Evolutionary conservation across 2,888 invertebrate genomes (phyloP).

Genomic region (Tachystola acroxantha): DNA sequence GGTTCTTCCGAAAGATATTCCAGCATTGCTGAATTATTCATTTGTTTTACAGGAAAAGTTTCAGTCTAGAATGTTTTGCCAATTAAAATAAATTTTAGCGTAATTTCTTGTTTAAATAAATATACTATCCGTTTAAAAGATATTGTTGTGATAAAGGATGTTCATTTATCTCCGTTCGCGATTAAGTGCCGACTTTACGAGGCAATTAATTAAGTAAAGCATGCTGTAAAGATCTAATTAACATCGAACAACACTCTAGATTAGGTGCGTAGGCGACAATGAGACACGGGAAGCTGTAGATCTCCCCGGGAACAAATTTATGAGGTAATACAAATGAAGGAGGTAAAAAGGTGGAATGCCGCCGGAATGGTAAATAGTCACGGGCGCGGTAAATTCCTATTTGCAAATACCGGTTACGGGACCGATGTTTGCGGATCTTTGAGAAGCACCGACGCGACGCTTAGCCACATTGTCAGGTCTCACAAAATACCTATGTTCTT

Average conservation of each 20-base stretch:
- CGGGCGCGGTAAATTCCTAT: background rate
- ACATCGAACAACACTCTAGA: conserved; percentile 39
- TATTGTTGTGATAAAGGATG: background rate
- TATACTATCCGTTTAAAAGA: background rate
- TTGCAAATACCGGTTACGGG: background rate
- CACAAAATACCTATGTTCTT: background rate
- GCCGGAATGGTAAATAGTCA: background rate
- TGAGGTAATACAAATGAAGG: conserved; percentile 3
- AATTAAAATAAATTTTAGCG: background rate
- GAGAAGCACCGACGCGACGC: conserved; percentile 1
- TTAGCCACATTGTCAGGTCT: conserved; percentile 4
- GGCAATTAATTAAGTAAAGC: conserved; percentile 58
- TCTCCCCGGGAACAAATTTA: conserved; percentile 5
- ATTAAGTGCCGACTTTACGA: conserved; percentile 34
- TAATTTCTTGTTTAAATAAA: too few relatives aligned
- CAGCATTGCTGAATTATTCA: conserved; percentile 27
- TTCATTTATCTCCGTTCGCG: conserved; percentile 7
- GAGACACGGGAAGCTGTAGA: conserved; percentile 3
- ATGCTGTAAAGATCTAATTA: conserved; percentile 52
- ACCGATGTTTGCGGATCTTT: conserved; percentile 3
- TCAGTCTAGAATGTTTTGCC: conserved; percentile 2
- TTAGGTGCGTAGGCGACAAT: conserved; percentile 37
- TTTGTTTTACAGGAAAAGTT: conserved; percentile 14
- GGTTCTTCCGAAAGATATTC: conserved; percentile 26
- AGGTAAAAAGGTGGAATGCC: conserved; percentile 3